Percentiles rank a stretch among this genome's conserved stretches.
Evolutionary conservation across 2,888 invertebrate species (phyloP).

Genomic region (Cerastis leucographa): DNA sequence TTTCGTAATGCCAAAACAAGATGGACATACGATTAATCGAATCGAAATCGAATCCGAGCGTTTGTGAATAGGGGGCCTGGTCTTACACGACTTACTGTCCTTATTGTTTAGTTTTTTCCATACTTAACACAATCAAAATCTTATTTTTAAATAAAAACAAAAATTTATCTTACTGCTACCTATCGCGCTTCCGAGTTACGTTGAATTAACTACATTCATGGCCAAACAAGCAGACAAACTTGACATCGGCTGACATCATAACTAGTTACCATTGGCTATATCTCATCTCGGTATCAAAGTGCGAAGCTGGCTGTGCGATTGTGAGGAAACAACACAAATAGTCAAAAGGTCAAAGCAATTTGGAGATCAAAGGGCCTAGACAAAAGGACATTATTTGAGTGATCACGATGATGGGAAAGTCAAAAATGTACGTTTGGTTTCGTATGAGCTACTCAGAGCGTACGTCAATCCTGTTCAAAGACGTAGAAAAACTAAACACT

Average conservation of each 20-base stretch:
- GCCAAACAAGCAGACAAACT: constrained; percentile 33
- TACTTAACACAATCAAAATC: neutral
- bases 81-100: neutral
- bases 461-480: neutral
- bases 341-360: constrained; percentile 1
- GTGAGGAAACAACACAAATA: constrained; percentile 15
- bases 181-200: constrained; percentile 12
- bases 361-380: neutral
- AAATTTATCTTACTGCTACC: neutral
- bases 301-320: neutral
- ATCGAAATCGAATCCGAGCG: too few species aligned
- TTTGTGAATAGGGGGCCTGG: too few species aligned
- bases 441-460: neutral
- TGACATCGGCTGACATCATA: constrained; percentile 48
- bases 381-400: neutral
- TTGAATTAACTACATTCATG: constrained; percentile 24
- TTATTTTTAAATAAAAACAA: neutral
- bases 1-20: too few species aligned
- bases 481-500: neutral
- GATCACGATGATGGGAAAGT: neutral
- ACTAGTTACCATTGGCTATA: constrained; percentile 1
- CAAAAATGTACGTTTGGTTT: neutral
- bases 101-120: neutral
- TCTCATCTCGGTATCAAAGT: constrained; percentile 4
- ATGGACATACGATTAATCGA: too few species aligned